A percentile compares a stretch with the other conserved stretches of the same genome.
Evolutionary conservation across 1,140 invertebrate genomes (phyloP).

Genomic region (Carcinoscorpius rotundicauda): DNA sequence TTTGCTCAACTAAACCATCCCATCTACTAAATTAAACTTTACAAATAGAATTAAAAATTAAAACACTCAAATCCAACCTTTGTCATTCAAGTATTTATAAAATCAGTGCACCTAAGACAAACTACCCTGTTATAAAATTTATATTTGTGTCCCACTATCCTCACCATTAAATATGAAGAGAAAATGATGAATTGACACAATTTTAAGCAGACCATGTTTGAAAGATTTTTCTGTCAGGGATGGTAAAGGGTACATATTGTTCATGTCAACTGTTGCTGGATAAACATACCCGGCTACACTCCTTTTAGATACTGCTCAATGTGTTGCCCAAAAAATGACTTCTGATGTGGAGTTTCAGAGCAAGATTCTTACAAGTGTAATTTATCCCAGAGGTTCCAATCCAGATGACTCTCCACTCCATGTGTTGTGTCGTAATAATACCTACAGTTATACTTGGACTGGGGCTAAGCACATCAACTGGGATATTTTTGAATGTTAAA

Average conservation of each 20-base stretch:
- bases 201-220: slow-evolving; percentile 48
- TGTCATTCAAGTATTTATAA: no score
- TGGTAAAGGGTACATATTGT: slow-evolving; percentile 87
- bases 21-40: no score
- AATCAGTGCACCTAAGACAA: no score
- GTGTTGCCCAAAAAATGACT: slow-evolving; percentile 43
- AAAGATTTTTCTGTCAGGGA: slow-evolving; percentile 57
- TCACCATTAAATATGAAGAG: no score
- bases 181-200: no score
- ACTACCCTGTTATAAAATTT: no score
- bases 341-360: slow-evolving; percentile 18
- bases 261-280: slow-evolving; percentile 88
- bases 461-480: slow-evolving; percentile 98
- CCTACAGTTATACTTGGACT: slow-evolving; percentile 99
- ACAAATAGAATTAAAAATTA: no score
- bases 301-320: slow-evolving; percentile 69
- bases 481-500: slow-evolving; percentile 98
- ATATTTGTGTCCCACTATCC: no score
- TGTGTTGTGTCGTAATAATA: slow-evolving; percentile 96
- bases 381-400: slow-evolving; percentile 77
- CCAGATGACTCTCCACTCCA: slow-evolving; percentile 90
- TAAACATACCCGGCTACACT: slow-evolving; percentile 74
- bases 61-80: no score
- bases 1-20: no score
- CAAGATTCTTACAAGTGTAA: slow-evolving; percentile 47